phyloP scores from a whole-genome alignment of 2,797 vertebrate genomes.

The Hapalemur alaotrensis region DNA sequence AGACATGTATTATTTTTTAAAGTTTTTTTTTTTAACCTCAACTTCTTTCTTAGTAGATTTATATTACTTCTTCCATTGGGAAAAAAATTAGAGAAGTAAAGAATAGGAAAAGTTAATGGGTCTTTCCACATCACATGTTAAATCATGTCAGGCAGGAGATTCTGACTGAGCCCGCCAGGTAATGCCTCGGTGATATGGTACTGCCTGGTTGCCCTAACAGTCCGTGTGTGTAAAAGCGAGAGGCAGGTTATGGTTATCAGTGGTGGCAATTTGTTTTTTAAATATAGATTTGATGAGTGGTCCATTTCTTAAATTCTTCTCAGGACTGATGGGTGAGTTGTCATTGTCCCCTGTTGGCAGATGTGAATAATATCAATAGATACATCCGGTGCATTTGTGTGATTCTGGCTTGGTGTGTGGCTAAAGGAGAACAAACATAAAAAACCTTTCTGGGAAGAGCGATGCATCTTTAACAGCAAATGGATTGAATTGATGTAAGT shows the following conservation, averaged over 20 bases:
- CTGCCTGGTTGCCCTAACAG: not conserved
- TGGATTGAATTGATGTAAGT: not conserved
- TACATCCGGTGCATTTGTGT: not conserved
- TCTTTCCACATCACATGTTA: not conserved
- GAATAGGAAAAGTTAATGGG: not conserved
- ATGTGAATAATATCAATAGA: not conserved
- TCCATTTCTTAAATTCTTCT: not conserved
- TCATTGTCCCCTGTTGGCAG: not conserved
- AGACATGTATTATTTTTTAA: not conserved
- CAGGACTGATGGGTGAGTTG: not conserved
- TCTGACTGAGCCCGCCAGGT: not conserved
- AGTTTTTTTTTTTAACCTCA: not conserved
- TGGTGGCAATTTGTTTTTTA: not conserved
- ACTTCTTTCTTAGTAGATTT: slow-evolving; percentile 2
- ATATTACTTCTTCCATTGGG: not conserved
- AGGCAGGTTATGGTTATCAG: not conserved
- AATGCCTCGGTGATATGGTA: not conserved
- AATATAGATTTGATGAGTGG: not conserved
- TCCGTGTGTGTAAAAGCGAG: not conserved
- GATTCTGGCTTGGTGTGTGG: not conserved
- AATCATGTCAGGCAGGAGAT: not conserved
- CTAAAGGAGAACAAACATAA: not conserved
- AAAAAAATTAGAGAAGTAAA: not conserved
- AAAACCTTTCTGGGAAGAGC: not conserved
- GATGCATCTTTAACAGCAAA: not conserved